Evolutionary conservation across 2,888 invertebrate species (phyloP), one percentile per base, ranked within the genome.

Genomic region (Cosmopolites sordidus): DNA sequence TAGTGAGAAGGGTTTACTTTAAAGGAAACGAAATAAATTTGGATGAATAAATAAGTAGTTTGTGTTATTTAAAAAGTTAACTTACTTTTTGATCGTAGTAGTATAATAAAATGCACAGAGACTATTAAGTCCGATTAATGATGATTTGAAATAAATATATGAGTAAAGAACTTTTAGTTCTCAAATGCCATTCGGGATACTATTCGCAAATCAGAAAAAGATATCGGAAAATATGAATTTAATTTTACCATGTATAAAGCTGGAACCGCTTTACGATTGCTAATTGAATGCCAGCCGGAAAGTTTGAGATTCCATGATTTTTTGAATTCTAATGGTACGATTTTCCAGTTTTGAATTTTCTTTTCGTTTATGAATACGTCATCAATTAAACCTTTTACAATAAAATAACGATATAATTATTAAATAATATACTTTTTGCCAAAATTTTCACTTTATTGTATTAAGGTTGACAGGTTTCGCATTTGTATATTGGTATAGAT

Each of bases 261-360:
- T 0, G 87, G 86, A 1, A 0, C 67, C 83, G 2, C 78, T 78
- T 1, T 12, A 1, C 78, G 76, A 56, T 86, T 80, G 63, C 87
- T 83, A 16, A 68, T 81, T 89, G 1, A 89, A 89, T 67, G 91
- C 72, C 72, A 73, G 9, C 59, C 58, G 1, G 43, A 43, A 18
- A 72, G 60, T 37, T 50, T 50, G 8, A 67, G 67, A 16, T 69
- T 74, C 75, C 74, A 78, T 2, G 65, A 64, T 22, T 64, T 70
- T 58, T 75, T 76, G 61, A 80, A 78, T 60, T 79, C 78, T 27
- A 80, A 60, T 1, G 78, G 73, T 58, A 70, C 65, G 0, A 76
- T 73, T 42, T 70, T 66, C 75, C 78, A 78, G 41, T 73, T 62
- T 2, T 55, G 61, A 3, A 60, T 50, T 2, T 76, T 49, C 22